Evolutionary conservation across 2,113 vertebrate genomes (phyloP), one percentile per base, ranked within the genome.

Genomic region (Passer montanus): DNA sequence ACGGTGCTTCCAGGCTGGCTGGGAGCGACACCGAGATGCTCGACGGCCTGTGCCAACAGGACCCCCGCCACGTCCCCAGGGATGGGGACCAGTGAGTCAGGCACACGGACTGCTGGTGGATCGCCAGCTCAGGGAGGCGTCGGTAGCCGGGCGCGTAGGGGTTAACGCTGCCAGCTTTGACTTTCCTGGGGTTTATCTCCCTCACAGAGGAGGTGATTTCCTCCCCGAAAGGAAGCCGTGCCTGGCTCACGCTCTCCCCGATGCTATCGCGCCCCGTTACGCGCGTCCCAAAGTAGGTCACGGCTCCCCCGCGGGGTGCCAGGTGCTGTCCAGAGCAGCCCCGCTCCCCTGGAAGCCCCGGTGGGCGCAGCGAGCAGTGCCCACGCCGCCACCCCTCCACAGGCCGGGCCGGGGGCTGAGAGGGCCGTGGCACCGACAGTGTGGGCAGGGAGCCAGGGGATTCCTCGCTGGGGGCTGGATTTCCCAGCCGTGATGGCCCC

Each of bases 261-360:
- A 96, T 95, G 94, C 66, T 97, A 97, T 96, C 96, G 26, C 47
- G 2, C 52, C 56, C 30, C 6, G 0, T 94, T 94, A 90, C 84
- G 62, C 43, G 66, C 6, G 23, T n/a, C 46, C 37, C 90, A 62
- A 97, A 92, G 49, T 96, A 85, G 95, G 96, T 97, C 95, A 97
- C 62, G 0, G 37, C 31, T 63, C 37, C 90, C 87, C 85, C 84
- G 23, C 66, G 56, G 79, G 63, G 63, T 70, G 64, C 35, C 79
- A 70, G 50, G 41, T 14, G 28, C 78, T 55, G 70, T 21, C 31
- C 26, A 33, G 84, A 63, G 41, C 35, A 77, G 77, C 73, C 60
- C 59, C 37, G 1, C 39, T 89, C 47, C 53, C 67, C 31, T n/a
- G 59, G 49, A 41, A 39, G 85, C 85, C 23, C 62, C 26, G 2